Base-by-base conservation (phyloP, 2,113 vertebrate species). In the Etheostoma spectabile region DNA sequence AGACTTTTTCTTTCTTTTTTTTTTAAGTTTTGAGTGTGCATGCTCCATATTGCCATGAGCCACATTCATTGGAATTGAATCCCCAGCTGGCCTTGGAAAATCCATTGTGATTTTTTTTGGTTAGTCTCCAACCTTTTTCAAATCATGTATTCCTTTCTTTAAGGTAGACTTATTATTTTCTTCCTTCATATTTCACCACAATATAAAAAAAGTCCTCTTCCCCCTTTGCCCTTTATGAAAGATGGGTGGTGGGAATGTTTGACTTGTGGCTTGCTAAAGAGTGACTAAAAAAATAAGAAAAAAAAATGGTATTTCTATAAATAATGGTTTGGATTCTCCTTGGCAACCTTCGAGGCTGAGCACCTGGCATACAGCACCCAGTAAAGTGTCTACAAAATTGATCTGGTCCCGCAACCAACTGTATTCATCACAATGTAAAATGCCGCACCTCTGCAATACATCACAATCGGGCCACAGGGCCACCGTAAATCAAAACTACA, bases 351-450 rank as follows among this genome's bases (percentile, higher is more conserved):
- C 49, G 45, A 72, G 77, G 70, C 81, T 51, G 76, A 82, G 62
- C 65, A 76, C 69, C 77, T 89, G 84, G 79, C 63, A 77, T 38
- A 65, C 35, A 51, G 38, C 75, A 64, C 55, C 76, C 73, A 60
- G 67, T 62, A 38, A 80, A 76, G 81, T 85, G 83, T 82, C 80
- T 67, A 93, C 63, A 82, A 67, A 89, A 94, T 93, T 80, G 83
- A 93, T 92, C 92, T 90, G 75, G 82, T 86, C 89, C 82, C 27
- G 22, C 77, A 84, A 75, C 70, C 51, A 69, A 72, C 81, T 88
- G 82, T 86, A 90, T 95, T 93, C 76, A 90, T 88, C 88, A 88
- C 67, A 85, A 91, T 89, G 85, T 93, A 92, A 92, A 93, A 88
- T 33, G 53, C 68, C 1, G 65, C 16, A 3, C 79, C 87, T 64